Evolutionary conservation across 2,888 invertebrate genomes (phyloP).

Genomic region (Bibio marci): DNA sequence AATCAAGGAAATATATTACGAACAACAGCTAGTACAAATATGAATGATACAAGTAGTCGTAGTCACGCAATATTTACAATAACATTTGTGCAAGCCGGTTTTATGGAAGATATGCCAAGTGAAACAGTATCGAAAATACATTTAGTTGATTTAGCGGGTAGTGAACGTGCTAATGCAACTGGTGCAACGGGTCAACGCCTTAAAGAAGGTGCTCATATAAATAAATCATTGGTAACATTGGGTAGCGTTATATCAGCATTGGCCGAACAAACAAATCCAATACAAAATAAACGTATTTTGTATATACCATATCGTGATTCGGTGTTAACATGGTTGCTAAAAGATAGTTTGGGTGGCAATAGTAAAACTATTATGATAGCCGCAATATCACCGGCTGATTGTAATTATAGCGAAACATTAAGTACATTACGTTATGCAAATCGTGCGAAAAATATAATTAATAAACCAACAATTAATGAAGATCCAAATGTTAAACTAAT

Average conservation of each 20-base stretch:
- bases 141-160: slow-evolving; percentile 77
- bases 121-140: slow-evolving; percentile 83
- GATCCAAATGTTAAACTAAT: slow-evolving; percentile 79
- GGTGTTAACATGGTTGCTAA: slow-evolving; percentile 72
- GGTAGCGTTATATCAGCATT: slow-evolving; percentile 77
- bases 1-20: slow-evolving; percentile 63
- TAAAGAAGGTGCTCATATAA: slow-evolving; percentile 81
- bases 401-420: slow-evolving; percentile 74
- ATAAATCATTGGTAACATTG: slow-evolving; percentile 74
- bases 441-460: slow-evolving; percentile 79
- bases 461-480: slow-evolving; percentile 80
- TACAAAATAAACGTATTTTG: slow-evolving; percentile 32
- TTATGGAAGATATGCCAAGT: slow-evolving; percentile 72
- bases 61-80: slow-evolving; percentile 86
- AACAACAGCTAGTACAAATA: slow-evolving; percentile 76
- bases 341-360: slow-evolving; percentile 78
- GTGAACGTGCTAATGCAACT: slow-evolving; percentile 75
- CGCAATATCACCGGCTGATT: slow-evolving; percentile 63
- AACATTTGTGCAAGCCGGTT: slow-evolving; percentile 75
- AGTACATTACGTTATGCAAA: slow-evolving; percentile 78
- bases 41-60: slow-evolving; percentile 83
- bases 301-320: slow-evolving; percentile 83
- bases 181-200: slow-evolving; percentile 81
- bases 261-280: slow-evolving; percentile 40
- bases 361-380: slow-evolving; percentile 88